phyloP scores from a whole-genome alignment of 2,797 vertebrate genomes.

The Channa striata region DNA sequence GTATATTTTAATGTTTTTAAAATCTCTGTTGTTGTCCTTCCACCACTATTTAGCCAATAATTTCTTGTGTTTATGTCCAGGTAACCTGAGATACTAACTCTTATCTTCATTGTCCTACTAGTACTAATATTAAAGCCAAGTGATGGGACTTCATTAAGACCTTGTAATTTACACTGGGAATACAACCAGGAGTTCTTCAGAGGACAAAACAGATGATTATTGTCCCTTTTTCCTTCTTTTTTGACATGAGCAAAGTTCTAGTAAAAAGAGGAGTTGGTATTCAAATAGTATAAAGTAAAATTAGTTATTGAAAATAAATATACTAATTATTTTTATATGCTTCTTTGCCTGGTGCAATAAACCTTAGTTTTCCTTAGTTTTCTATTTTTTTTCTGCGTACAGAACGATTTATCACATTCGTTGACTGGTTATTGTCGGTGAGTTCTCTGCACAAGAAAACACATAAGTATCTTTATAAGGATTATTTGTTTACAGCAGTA shows the following conservation, averaged over 20 bases:
- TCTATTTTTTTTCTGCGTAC: neutral
- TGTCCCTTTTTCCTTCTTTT: neutral
- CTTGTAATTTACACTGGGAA: conserved; percentile 7
- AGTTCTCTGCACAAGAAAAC: conserved; percentile 19
- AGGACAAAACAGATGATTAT: neutral
- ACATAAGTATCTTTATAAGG: conserved; percentile 53
- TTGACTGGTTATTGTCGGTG: conserved; percentile 15
- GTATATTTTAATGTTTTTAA: conserved; percentile 30
- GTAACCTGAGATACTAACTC: conserved; percentile 37
- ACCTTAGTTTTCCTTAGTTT: conserved; percentile 10
- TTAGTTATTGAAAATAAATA: conserved; percentile 7
- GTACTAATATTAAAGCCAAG: conserved; percentile 18
- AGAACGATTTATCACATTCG: neutral
- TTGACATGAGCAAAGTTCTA: neutral
- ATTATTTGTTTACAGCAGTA: conserved; percentile 70
- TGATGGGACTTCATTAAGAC: neutral
- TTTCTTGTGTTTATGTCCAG: conserved; percentile 38
- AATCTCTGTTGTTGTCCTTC: neutral
- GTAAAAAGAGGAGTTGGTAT: neutral
- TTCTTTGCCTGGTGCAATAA: conserved; percentile 58
- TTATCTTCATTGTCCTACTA: conserved; percentile 8
- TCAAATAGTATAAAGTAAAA: conserved; percentile 2
- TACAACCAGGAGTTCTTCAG: conserved; percentile 11
- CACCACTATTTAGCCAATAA: conserved; percentile 27
- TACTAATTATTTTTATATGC: conserved; percentile 8